These are phyloP conservation scores for Rhineura floridana DNA, from an alignment of 2,113 vertebrate genomes.

Conservation along the genomic window DNA sequence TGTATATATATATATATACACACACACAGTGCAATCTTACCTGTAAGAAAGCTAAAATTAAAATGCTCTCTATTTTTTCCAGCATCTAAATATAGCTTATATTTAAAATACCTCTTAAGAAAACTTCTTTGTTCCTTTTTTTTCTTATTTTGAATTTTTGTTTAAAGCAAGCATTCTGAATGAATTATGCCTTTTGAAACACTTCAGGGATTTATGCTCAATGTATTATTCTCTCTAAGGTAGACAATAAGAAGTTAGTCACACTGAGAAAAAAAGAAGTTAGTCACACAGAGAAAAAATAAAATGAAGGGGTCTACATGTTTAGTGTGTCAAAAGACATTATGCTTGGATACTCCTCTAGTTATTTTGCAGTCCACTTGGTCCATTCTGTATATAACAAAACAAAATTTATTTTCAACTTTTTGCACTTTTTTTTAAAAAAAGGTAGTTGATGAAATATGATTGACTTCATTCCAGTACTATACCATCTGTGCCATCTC, in stretches of 20 bases:
- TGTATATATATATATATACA: constrained; percentile 44
- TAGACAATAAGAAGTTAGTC: constrained; percentile 17
- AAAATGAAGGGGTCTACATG: constrained; percentile 4
- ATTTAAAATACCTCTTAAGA: constrained; percentile 43
- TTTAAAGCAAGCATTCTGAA: not conserved
- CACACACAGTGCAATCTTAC: not conserved
- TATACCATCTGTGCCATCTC: not conserved
- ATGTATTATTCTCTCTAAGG: constrained; percentile 8
- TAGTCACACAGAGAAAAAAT: constrained; percentile 7
- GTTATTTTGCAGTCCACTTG: not conserved
- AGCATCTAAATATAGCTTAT: constrained; percentile 33
- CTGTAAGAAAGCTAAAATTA: constrained; percentile 37
- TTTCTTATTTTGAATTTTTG: constrained; percentile 27
- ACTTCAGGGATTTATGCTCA: not conserved
- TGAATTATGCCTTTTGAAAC: constrained; percentile 28
- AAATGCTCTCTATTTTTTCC: not conserved
- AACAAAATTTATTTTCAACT: not conserved
- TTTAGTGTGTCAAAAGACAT: not conserved
- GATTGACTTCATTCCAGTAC: not conserved
- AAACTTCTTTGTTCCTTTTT: constrained; percentile 6
- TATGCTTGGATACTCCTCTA: not conserved
- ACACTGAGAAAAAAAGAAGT: not conserved
- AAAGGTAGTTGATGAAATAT: not conserved
- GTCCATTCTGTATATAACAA: not conserved
- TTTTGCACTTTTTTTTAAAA: not conserved